Evolutionary conservation across 2,888 invertebrate species (phyloP), one percentile per base, ranked within the genome.

Genomic region (Syrphus vitripennis): DNA sequence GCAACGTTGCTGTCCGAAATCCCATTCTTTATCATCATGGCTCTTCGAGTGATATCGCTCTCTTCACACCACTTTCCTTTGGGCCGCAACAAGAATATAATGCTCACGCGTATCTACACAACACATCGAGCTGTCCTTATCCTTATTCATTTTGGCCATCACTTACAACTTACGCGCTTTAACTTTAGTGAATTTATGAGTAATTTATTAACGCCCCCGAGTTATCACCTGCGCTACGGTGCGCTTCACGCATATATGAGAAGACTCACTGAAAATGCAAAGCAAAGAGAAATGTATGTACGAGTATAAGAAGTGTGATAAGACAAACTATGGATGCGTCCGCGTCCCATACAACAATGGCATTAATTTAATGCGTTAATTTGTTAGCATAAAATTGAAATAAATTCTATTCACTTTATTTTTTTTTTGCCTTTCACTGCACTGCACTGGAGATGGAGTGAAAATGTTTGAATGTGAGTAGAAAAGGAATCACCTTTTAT

Each of bases 311-410:
- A 3, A 37, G 53, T 37, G 12, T 77, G 79, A 83, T 83, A 83
- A 83, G 83, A 83, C 74, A 75, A 61, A 65, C 67, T 61, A 55
- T 63, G 34, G 29, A 45, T 65, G 45, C 63, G 71, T 42, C 45
- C 42, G 72, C 63, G 50, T 67, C 74, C 72, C 72, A 71, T n/a
- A n/a, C 77, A 34, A 55, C 63, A 86, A 82, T 86, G 57, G 77
- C 86, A 82, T 74, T 82, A 82, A 86, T 77, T 86, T 86, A 86
- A 86, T 78, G 86, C 86, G 86, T 86, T 86, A 82, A 86, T 86
- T 86, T 86, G 86, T 88, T 76, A 88, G 90, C 91, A 90, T 90
- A 90, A 90, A 90, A 90, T 90, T 89, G 88, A 90, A 90, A 90
- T 90, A 90, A 91, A 91, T 90, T 90, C 88, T 87, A 89, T 88